Base-by-base conservation (phyloP, 2,888 invertebrate species). In the Drosophila prostipennis region DNA sequence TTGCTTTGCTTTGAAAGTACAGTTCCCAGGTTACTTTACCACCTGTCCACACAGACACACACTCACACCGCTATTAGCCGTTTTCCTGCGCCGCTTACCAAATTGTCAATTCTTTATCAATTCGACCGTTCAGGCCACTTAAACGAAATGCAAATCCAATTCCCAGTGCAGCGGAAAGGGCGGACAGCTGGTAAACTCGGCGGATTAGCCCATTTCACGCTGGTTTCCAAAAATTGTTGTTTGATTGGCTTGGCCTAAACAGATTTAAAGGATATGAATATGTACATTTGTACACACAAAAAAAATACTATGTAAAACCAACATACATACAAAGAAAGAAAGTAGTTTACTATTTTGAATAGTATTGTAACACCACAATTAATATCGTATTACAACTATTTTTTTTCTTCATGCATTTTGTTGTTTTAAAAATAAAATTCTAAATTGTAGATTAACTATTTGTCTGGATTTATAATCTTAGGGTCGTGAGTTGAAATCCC, bases 41-140 rank as follows among this genome's bases (percentile, higher is more conserved):
- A 55, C 55, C 55, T 55, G 55, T 26, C n/a, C 23, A 26, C 54
- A 43, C 8, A 40, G 34, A 14, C 23, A 34, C 19, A 56, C 55
- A 19, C 36, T 14, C 26, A 26, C 36, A 8, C 37, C 16, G 51
- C 36, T 46, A 29, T 14, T 46, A 16, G 34, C 45, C 45, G 43
- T 36, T 26, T 56, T 46, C 56, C 56, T 46, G 11, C 23, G 45
- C 13, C 46, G 36, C 34, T 56, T 56, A 46, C 46, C 56, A 56
- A 56, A 56, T 56, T 26, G 37, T 46, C 45, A 56, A 46, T 56
- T 56, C 36, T 46, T 46, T 45, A 56, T 59, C 43, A 51, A 59
- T 59, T 53, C 36, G 26, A 11, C 23, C 39, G 14, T 37, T 36
- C 10, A 48, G 5, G 5, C 34, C 42, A 43, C 19, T 42, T 23